phyloP scores from a whole-genome alignment of 2,888 invertebrate genomes.

The Tenthredo scrophulariae region DNA sequence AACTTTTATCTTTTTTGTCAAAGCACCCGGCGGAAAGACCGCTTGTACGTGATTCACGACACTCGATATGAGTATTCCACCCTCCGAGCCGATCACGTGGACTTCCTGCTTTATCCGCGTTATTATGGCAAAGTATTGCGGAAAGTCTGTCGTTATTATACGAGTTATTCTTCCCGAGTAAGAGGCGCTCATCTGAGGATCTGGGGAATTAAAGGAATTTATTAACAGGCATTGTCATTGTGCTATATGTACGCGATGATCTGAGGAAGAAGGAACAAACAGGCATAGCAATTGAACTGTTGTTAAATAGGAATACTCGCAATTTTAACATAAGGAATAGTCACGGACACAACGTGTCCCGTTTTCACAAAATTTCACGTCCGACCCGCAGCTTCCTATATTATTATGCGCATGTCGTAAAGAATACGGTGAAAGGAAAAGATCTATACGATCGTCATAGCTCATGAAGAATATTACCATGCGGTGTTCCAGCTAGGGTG shows the following conservation, averaged over 20 bases:
- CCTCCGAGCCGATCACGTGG: conserved; percentile 97
- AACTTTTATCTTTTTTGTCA: conserved; percentile 99
- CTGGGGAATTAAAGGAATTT: conserved; percentile 58
- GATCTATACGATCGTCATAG: not conserved
- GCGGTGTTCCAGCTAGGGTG: conserved; percentile 84
- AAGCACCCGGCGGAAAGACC: conserved; percentile 95
- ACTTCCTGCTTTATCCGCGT: conserved; percentile 97
- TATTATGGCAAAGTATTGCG: conserved; percentile 98
- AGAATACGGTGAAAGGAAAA: no score
- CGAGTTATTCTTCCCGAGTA: conserved; percentile 90
- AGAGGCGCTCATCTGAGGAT: conserved; percentile 74
- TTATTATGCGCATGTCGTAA: no score
- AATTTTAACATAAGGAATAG: no score
- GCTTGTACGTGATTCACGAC: conserved; percentile 88
- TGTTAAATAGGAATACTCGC: no score
- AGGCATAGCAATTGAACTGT: not conserved
- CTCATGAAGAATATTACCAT: conserved; percentile 80
- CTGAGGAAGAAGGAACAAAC: not conserved
- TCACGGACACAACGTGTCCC: no score
- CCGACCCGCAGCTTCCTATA: no score
- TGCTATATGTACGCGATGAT: not conserved
- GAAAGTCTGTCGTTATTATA: conserved; percentile 97
- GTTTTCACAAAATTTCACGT: no score
- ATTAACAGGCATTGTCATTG: no score
- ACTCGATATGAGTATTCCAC: conserved; percentile 96